Conservation (phyloP, 2,888 invertebrate genomes). For the Chalcis sispes region DNA sequence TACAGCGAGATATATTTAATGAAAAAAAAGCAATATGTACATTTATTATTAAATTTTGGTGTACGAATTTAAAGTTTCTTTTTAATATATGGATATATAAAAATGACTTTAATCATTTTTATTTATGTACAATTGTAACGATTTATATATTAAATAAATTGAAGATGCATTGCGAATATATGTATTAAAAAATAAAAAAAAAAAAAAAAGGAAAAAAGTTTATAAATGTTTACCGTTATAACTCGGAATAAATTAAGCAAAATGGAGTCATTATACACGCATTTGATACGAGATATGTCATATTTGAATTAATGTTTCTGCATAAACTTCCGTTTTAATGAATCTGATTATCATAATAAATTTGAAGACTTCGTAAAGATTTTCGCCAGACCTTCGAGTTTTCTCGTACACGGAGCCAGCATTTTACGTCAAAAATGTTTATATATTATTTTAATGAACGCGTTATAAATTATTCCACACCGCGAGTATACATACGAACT, state of each 20-base stretch:
- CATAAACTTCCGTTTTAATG: slow-evolving; percentile 49
- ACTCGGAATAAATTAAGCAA: slow-evolving; percentile 42
- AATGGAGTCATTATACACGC: slow-evolving; percentile 41
- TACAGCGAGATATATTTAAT: too few relatives aligned
- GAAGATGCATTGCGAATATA: too few relatives aligned
- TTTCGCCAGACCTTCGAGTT: neutral
- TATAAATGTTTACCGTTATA: slow-evolving; percentile 40
- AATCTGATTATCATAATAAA: slow-evolving; percentile 37
- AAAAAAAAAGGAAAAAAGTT: neutral
- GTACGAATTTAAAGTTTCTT: too few relatives aligned
- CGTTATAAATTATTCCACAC: too few relatives aligned
- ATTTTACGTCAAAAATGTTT: neutral
- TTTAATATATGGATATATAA: too few relatives aligned
- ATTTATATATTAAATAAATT: too few relatives aligned
- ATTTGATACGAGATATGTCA: slow-evolving; percentile 39
- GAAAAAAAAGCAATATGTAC: too few relatives aligned
- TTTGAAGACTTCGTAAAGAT: slow-evolving; percentile 26
- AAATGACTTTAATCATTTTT: too few relatives aligned
- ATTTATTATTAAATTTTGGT: too few relatives aligned
- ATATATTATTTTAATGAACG: neutral
- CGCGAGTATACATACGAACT: too few relatives aligned
- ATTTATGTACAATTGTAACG: too few relatives aligned
- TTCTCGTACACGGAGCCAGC: neutral
- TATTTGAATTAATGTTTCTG: slow-evolving; percentile 49
- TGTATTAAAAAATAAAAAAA: slow-evolving; percentile 4